Evolutionary conservation across 2,888 invertebrate genomes (phyloP), one percentile per base, ranked within the genome.

Genomic region (Salpingus planirostris): DNA sequence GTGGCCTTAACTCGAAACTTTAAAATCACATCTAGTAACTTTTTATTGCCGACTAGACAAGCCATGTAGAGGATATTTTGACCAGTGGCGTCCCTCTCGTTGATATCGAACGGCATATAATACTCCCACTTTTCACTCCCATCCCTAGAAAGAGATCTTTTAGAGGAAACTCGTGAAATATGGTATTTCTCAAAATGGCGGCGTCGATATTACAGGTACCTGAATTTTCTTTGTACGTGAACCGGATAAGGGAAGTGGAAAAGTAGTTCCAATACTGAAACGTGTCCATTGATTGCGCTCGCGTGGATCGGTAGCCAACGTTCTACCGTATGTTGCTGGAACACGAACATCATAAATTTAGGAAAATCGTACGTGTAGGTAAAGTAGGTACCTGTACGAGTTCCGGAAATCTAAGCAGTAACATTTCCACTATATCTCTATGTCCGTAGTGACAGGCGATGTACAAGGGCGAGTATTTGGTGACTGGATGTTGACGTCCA

Each of bases 291-390:
- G 53, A 91, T 87, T 40, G 86, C 84, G 23, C 91, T 90, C 4
- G 92, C 91, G 68, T 96, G 96, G 12, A 93, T 69, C 0, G 95
- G 93, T 39, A 92, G 67, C 87, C 92, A 90, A 50, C 83, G 79
- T 60, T 93, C 93, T 0, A 91, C 89, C 0, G 93, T 95, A 44
- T 83, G 76, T 67, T 84, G 80, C 73, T 81, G 67, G 38, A 52
- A 51, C 24, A 33, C n/a, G 36, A 25, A 23, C 5, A 7, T 13
- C 3, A 11, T 5, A 11, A 23, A 23, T n/a, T 10, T 2, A 11
- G 23, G 18, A 5, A 18, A n/a, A n/a, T n/a, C 5, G 18, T 18
- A 6, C 8, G 21, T 13, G 14, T 8, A 6, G 7, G 13, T 2
- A 11, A 4, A 32, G 11, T 4, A 31, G 12, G 24, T 44, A 78